Conservation (phyloP, 1,140 invertebrate genomes). For the Lanistes nyassanus region DNA sequence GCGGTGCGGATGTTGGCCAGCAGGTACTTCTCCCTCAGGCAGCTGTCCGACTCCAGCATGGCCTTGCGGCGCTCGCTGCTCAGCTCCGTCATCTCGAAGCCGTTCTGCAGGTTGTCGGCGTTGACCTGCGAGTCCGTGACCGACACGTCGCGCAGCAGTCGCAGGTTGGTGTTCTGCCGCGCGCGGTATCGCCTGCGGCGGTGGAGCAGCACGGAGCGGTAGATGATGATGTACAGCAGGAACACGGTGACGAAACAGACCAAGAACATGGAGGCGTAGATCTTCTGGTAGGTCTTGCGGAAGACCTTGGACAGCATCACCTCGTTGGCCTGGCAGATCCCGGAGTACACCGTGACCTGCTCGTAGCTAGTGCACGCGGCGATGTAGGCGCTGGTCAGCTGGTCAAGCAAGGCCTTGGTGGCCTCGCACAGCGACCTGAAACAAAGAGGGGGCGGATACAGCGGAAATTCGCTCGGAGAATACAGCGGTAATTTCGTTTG, state of each 20-base stretch:
- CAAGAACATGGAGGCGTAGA: constrained; percentile 54
- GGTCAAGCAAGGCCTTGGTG: neutral
- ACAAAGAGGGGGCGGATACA: too few relatives aligned
- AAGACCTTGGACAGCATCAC: constrained; percentile 43
- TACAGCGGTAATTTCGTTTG: too few relatives aligned
- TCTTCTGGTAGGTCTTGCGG: constrained; percentile 51
- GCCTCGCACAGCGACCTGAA: neutral
- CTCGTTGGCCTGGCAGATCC: constrained; percentile 42
- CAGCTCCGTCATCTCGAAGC: constrained; percentile 17
- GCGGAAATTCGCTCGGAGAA: too few relatives aligned
- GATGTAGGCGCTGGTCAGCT: neutral
- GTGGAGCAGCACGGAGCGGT: constrained; percentile 48
- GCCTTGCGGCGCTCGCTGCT: constrained; percentile 16
- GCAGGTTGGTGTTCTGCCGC: constrained; percentile 39
- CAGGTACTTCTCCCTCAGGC: constrained; percentile 48
- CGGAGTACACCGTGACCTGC: constrained; percentile 30
- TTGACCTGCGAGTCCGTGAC: constrained; percentile 35
- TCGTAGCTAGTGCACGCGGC: neutral
- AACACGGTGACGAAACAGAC: constrained; percentile 51
- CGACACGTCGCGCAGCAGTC: constrained; percentile 40
- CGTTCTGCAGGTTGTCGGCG: constrained; percentile 3
- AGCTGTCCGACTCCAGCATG: constrained; percentile 32
- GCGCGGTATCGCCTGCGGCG: constrained; percentile 42
- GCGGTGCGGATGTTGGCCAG: constrained; percentile 61
- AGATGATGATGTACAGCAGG: constrained; percentile 56